A percentile compares a stretch with the other conserved stretches of the same genome.
Conservation (phyloP, 2,797 vertebrate species). For the Pygocentrus nattereri region DNA sequence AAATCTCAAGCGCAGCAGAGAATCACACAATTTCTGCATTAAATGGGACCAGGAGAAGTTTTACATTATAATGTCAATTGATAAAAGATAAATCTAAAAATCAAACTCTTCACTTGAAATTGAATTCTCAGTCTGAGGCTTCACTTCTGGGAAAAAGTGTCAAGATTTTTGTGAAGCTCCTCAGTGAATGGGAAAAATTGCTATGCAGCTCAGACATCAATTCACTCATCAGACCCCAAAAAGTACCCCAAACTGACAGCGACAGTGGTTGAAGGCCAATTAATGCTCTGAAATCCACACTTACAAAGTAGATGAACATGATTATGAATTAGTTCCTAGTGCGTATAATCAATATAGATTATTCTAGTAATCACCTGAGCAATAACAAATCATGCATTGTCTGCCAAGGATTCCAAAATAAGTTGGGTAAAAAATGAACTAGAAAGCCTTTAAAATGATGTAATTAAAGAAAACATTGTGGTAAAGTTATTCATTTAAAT, state of each 20-base stretch:
- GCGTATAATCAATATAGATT: too few species aligned
- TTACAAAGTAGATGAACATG: too few species aligned
- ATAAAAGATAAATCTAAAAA: not conserved
- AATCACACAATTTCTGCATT: not conserved
- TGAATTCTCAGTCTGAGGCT: not conserved
- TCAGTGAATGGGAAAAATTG: not conserved
- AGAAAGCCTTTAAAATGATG: too few species aligned
- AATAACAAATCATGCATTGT: too few species aligned
- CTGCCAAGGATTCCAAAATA: too few species aligned
- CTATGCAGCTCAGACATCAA: not conserved
- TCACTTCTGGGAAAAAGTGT: not conserved
- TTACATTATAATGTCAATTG: not conserved
- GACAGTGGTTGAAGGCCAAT: too few species aligned
- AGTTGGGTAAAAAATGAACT: too few species aligned
- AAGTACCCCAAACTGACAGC: not conserved
- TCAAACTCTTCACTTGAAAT: not conserved
- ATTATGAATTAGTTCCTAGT: too few species aligned
- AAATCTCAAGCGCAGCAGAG: not conserved
- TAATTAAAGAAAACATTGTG: too few species aligned
- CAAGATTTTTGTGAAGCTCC: not conserved
- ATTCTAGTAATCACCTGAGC: too few species aligned
- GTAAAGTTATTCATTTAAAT: too few species aligned
- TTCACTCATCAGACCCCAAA: not conserved
- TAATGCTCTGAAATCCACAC: not conserved
- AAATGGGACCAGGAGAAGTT: not conserved